Evolutionary conservation across 2,113 vertebrate species (phyloP).

Genomic region (Prietella phreatophila): DNA sequence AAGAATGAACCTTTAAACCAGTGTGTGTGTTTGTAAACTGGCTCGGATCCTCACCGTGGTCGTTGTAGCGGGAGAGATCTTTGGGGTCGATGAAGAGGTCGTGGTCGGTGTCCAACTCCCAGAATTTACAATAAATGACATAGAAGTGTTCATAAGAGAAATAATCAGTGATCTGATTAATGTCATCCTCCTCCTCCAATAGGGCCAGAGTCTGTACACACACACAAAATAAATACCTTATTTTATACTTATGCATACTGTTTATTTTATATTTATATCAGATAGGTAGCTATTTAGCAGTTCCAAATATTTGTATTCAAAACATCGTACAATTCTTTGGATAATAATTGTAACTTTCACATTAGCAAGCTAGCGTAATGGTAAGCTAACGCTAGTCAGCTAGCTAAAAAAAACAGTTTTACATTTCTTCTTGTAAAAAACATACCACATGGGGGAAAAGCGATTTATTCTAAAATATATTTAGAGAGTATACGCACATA

Average conservation of each 20-base stretch:
- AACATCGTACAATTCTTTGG: neutral
- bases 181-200: slow-evolving; percentile 97
- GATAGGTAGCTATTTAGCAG: neutral
- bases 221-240: neutral
- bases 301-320: neutral
- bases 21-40: neutral
- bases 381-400: neutral
- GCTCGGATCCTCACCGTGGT: slow-evolving; percentile 79
- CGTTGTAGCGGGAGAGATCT: slow-evolving; percentile 91
- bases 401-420: neutral
- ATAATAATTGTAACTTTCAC: neutral
- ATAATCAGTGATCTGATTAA: slow-evolving; percentile 99
- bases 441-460: neutral
- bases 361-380: neutral
- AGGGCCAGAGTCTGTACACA: slow-evolving; percentile 84
- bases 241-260: neutral
- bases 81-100: slow-evolving; percentile 95
- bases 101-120: slow-evolving; percentile 97
- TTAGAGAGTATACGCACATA: neutral
- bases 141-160: slow-evolving; percentile 99
- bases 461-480: neutral
- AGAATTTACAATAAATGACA: slow-evolving; percentile 99
- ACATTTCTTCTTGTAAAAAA: neutral
- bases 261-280: neutral
- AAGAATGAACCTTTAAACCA: neutral